Percentiles rank a stretch among this genome's conserved stretches.
Evolutionary conservation across 2,113 vertebrate species (phyloP).

Genomic region (Podocnemis expansa): DNA sequence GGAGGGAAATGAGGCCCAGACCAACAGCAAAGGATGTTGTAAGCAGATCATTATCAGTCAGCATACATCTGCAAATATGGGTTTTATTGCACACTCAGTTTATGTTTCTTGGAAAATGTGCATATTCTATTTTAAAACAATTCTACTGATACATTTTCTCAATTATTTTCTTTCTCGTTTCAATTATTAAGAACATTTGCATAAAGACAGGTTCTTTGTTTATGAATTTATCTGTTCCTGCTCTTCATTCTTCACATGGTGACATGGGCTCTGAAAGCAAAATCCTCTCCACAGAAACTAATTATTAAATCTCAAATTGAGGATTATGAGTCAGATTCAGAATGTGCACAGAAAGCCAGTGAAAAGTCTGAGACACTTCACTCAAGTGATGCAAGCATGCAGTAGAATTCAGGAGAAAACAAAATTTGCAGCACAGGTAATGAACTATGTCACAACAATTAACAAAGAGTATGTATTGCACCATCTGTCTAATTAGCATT

Average conservation of each 20-base stretch:
- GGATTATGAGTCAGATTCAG: not conserved
- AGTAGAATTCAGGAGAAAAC: not conserved
- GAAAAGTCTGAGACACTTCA: not conserved
- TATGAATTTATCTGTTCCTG: not conserved
- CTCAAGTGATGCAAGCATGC: not conserved
- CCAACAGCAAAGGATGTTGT: not conserved
- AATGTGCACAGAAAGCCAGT: not conserved
- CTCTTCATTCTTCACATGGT: not conserved
- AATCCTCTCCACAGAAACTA: not conserved
- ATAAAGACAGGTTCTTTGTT: not conserved
- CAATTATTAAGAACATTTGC: not conserved
- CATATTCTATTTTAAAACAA: not conserved
- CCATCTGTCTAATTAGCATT: not conserved
- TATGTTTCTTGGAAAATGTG: not conserved
- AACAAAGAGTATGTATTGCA: not conserved
- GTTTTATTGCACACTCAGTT: not conserved
- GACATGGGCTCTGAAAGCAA: not conserved
- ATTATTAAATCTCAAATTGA: not conserved
- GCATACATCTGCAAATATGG: not conserved
- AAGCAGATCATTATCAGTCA: not conserved
- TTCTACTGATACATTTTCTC: not conserved
- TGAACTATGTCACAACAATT: not conserved
- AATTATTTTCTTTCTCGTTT: not conserved
- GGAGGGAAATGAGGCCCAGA: accelerated
- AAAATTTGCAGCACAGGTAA: not conserved